These are phyloP conservation scores for Alosa alosa DNA, from an alignment of 2,113 vertebrate species.

Conservation along the genomic window DNA sequence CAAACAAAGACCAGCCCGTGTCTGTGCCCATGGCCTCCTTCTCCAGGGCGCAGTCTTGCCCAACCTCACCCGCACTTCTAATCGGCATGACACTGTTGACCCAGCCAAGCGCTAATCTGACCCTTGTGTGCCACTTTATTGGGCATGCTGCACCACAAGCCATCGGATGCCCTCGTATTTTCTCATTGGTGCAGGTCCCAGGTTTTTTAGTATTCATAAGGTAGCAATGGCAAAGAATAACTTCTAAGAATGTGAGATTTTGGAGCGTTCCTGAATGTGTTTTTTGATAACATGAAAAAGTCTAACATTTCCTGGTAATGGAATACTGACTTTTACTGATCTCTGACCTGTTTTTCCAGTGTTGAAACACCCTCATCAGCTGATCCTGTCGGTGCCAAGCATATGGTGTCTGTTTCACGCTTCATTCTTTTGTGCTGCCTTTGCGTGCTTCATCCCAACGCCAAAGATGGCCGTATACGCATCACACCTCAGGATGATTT, in stretches of 20 bases:
- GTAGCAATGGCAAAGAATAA: background rate
- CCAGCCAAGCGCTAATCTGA: background rate
- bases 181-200: background rate
- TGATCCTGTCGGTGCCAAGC: background rate
- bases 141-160: background rate
- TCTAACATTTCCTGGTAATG: background rate
- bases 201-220: background rate
- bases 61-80: background rate
- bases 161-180: background rate
- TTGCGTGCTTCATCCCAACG: background rate
- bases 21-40: background rate
- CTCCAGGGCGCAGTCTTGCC: background rate
- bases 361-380: background rate
- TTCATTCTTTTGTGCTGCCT: background rate
- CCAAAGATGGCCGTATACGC: too few species aligned
- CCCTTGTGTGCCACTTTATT: background rate
- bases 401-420: background rate
- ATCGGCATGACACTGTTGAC: background rate
- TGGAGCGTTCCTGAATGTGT: background rate
- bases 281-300: background rate
- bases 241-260: background rate
- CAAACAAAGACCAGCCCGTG: background rate
- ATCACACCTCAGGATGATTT: slow-evolving; percentile 4
- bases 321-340: background rate
- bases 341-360: background rate